Conservation (phyloP, 2,888 invertebrate species). For the Uloborus plumipes region DNA sequence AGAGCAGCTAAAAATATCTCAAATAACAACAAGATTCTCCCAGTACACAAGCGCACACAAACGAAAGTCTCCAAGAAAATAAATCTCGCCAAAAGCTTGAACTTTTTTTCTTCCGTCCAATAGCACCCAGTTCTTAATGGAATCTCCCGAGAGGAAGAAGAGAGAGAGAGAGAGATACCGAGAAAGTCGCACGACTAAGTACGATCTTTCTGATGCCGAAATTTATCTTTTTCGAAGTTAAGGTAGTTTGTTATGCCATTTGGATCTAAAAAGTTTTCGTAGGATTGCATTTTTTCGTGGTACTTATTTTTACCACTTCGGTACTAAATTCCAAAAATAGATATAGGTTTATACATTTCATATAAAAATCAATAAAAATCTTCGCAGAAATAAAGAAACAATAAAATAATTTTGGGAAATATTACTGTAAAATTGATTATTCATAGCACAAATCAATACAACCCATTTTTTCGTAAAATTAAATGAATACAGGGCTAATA, state of each 20-base stretch:
- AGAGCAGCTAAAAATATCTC: slow-evolving; percentile 54
- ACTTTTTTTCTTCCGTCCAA: slow-evolving; percentile 18
- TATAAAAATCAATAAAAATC: too few species aligned
- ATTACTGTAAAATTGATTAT: too few species aligned
- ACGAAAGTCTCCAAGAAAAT: slow-evolving; percentile 44
- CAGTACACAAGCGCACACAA: slow-evolving; percentile 23
- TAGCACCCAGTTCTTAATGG: slow-evolving; percentile 45
- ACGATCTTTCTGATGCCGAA: slow-evolving; percentile 33
- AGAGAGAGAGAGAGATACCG: slow-evolving; percentile 37
- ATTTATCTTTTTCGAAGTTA: slow-evolving; percentile 53
- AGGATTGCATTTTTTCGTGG: not conserved
- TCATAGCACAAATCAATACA: too few species aligned
- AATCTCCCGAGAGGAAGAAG: slow-evolving; percentile 37
- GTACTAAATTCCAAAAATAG: too few species aligned
- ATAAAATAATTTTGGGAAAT: too few species aligned
- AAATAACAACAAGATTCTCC: slow-evolving; percentile 39
- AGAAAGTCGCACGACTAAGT: slow-evolving; percentile 32
- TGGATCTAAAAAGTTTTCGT: slow-evolving; percentile 29
- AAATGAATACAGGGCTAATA: too few species aligned
- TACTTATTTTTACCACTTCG: too few species aligned
- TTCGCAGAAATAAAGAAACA: too few species aligned
- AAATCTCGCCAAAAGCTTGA: slow-evolving; percentile 59
- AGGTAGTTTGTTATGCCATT: slow-evolving; percentile 44
- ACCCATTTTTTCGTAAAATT: too few species aligned
- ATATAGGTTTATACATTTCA: too few species aligned